Evolutionary conservation across 2,797 vertebrate genomes (phyloP).

Genomic region (Streptopelia turtur): DNA sequence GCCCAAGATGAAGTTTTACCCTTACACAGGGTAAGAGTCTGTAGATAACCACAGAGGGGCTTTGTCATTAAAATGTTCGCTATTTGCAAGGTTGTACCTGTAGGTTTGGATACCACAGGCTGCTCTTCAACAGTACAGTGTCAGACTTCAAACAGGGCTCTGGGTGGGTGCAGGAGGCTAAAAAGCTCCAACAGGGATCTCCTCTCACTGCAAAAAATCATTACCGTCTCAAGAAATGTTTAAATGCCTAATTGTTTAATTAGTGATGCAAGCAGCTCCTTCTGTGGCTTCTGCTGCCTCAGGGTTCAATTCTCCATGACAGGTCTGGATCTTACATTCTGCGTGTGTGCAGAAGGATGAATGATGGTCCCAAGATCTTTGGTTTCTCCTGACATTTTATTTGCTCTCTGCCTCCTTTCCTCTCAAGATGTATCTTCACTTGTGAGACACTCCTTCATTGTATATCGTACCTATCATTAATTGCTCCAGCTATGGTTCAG

Average conservation of each 20-base stretch:
- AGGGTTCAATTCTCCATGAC: neutral
- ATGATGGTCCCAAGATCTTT: neutral
- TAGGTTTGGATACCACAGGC: neutral
- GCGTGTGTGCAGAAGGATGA: neutral
- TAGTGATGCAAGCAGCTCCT: neutral
- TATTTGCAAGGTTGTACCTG: neutral
- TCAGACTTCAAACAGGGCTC: neutral
- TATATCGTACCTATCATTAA: neutral
- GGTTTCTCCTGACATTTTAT: neutral
- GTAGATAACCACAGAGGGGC: neutral
- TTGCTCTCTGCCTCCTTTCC: neutral
- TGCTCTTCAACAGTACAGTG: neutral
- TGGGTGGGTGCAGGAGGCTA: neutral
- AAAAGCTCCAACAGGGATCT: neutral
- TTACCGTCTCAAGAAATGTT: neutral
- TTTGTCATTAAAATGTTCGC: neutral
- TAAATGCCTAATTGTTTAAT: conserved; percentile 29
- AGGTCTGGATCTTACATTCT: neutral
- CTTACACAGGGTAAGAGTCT: neutral
- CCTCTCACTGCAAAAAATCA: neutral
- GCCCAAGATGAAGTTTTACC: neutral
- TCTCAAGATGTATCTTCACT: neutral
- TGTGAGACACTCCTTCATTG: neutral
- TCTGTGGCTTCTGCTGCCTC: conserved; percentile 20
- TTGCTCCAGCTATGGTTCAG: neutral